A percentile compares a stretch with the other conserved stretches of the same genome.
These are phyloP conservation scores for Liparis tanakae DNA, from an alignment of 2,797 vertebrate species.

Conservation along the genomic window DNA sequence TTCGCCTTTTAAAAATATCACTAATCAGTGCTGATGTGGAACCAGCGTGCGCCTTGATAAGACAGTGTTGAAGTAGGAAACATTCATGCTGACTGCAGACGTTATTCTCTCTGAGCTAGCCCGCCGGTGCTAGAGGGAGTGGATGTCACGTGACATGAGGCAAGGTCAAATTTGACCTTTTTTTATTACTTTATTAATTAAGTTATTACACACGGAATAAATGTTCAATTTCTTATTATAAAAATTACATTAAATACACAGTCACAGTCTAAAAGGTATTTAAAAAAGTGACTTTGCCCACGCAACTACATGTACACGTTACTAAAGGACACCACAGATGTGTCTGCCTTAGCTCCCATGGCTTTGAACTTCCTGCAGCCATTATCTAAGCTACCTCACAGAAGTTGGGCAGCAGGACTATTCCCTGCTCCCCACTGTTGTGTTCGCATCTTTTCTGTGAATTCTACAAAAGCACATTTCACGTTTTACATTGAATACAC, in stretches of 20 bases:
- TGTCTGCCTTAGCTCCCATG: too few relatives aligned
- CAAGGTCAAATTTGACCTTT: neutral
- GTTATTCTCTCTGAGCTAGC: neutral
- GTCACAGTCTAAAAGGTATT: neutral
- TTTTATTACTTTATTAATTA: neutral
- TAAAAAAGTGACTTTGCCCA: neutral
- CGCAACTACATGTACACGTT: too few relatives aligned
- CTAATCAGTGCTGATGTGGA: neutral
- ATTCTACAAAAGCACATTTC: neutral
- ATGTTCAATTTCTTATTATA: neutral
- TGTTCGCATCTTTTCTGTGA: too few relatives aligned
- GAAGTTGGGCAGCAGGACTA: too few relatives aligned
- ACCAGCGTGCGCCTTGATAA: too few relatives aligned
- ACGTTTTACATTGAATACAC: neutral
- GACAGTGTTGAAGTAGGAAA: too few relatives aligned
- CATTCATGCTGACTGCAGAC: too few relatives aligned
- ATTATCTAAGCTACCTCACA: too few relatives aligned
- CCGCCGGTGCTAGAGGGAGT: neutral
- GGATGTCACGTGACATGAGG: fast-evolving
- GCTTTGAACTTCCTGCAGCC: too few relatives aligned
- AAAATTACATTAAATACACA: neutral
- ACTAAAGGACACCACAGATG: too few relatives aligned
- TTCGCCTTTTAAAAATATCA: neutral
- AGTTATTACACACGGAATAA: fast-evolving
- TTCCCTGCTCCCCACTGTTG: neutral